Base-by-base conservation (phyloP, 2,797 vertebrate species). In the Rhynchonycteris naso region DNA sequence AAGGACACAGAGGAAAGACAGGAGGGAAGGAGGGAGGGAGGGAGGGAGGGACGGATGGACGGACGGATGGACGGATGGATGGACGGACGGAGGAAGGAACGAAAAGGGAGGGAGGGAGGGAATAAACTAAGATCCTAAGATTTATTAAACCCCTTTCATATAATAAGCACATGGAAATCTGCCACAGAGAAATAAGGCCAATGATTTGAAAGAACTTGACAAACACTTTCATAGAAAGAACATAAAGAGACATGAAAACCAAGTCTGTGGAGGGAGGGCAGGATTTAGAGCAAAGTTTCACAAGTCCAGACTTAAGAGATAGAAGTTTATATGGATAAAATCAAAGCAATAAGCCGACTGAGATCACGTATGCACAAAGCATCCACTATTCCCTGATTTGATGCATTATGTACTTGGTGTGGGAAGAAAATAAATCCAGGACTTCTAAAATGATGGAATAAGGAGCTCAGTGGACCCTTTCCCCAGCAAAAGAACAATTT, bases 181-280 rank as follows among this genome's bases (percentile, higher is more conserved):
- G 6, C n/a, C 75, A 52, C 12, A 65, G 35, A 93, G 13, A 72
- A 88, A 68, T 21, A 71, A 91, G 91, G 33, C 26, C 15, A 50
- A 80, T 12, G 35, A 75, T 68, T 79, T 86, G 35, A 72, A 94
- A 78, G 76, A 90, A 88, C 47, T 79, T 14, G 2, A 76, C 88
- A 88, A 93, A 85, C 26, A 56, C 14, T 33, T 87, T 91, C n/a
- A 75, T 75, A 59, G 26, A 86, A 80, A 91, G 33, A 72, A 38
- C 56, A 81, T 26, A 86, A 93, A 91, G 76, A 61, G 61, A 75
- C 93, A 43, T 65, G 52, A 72, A 96, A 93, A 91, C 19, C 47
- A 35, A 82, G n/a, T 54, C 7, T 26, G 11, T 71, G 26, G 19
- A 26, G 18, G 8, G 21, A 58, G 54, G 59, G 11, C 15, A 35